Percentiles rank a stretch among this genome's conserved stretches.
phyloP scores from a whole-genome alignment of 1,140 invertebrate genomes.

The Tetramorium parvispinum region DNA sequence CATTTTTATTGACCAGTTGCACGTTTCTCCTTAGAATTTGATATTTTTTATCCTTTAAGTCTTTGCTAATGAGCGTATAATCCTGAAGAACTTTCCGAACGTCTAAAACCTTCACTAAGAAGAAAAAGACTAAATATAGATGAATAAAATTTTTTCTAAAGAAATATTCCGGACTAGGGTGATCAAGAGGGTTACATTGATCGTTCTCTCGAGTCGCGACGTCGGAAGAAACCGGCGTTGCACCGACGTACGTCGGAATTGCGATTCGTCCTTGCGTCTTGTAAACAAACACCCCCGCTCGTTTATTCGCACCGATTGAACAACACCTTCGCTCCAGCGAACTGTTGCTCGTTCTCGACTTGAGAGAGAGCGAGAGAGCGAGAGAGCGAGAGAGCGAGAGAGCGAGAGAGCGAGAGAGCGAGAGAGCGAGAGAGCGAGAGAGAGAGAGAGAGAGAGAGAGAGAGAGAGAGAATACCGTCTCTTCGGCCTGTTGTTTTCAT shows the following conservation, averaged over 20 bases:
- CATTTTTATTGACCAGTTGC: not conserved
- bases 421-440: too few relatives aligned
- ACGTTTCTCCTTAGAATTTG: not conserved
- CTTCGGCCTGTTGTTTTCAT: slow-evolving; percentile 58
- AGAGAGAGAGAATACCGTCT: slow-evolving; percentile 24
- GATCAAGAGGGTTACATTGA: not conserved
- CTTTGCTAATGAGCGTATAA: not conserved
- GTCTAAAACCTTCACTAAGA: not conserved
- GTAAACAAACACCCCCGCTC: slow-evolving; percentile 68
- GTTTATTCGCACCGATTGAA: slow-evolving; percentile 65
- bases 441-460: too few relatives aligned
- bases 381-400: too few relatives aligned
- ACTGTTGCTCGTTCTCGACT: slow-evolving; percentile 44
- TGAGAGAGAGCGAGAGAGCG: too few relatives aligned
- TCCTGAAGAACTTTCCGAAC: not conserved
- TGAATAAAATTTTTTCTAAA: not conserved
- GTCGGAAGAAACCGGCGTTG: slow-evolving; percentile 25
- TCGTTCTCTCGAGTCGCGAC: not conserved
- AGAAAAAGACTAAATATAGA: not conserved
- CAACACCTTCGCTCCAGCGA: slow-evolving; percentile 66
- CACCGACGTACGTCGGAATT: slow-evolving; percentile 36
- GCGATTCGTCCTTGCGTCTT: slow-evolving; percentile 66
- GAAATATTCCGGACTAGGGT: not conserved
- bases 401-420: too few relatives aligned
- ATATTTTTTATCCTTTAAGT: not conserved